Percentiles rank a stretch among this genome's conserved stretches.
These are phyloP conservation scores for Takifugu rubripes DNA, from an alignment of 2,797 vertebrate species.

Conservation along the genomic window DNA sequence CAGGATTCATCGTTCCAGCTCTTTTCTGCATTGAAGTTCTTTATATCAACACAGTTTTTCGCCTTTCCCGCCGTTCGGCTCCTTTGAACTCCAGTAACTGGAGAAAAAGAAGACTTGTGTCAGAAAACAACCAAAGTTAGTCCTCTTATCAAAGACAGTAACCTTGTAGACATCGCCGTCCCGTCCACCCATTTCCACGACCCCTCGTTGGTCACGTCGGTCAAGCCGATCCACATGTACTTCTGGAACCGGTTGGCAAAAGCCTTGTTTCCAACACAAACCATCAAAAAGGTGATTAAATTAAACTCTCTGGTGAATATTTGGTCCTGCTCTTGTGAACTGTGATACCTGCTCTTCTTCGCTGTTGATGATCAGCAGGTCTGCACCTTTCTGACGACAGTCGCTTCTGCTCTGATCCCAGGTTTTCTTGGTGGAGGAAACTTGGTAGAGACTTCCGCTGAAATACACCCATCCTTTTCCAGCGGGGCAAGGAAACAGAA, in stretches of 20 bases:
- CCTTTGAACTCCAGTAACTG: neutral
- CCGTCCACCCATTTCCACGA: neutral
- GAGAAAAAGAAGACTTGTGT: neutral
- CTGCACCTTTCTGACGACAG: too few relatives aligned
- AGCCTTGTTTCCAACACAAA: neutral
- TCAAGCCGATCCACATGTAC: neutral
- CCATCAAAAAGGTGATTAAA: neutral
- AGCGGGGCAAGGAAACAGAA: too few relatives aligned
- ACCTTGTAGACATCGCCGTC: too few relatives aligned
- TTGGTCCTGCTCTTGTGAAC: neutral
- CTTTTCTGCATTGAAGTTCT: neutral
- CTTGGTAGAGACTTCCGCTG: too few relatives aligned
- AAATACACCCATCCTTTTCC: too few relatives aligned
- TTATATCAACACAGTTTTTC: conserved; percentile 1
- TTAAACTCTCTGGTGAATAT: neutral
- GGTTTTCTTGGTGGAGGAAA: too few relatives aligned
- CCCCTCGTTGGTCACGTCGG: neutral
- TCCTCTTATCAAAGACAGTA: too few relatives aligned
- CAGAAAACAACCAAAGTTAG: neutral
- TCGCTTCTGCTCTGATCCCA: too few relatives aligned
- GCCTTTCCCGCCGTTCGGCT: neutral
- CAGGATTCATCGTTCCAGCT: conserved; percentile 1
- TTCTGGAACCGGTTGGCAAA: neutral
- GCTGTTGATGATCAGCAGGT: too few relatives aligned
- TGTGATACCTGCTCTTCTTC: neutral